A percentile compares a stretch with the other conserved stretches of the same genome.
phyloP scores from a whole-genome alignment of 2,113 vertebrate genomes.

The Anoplopoma fimbria region DNA sequence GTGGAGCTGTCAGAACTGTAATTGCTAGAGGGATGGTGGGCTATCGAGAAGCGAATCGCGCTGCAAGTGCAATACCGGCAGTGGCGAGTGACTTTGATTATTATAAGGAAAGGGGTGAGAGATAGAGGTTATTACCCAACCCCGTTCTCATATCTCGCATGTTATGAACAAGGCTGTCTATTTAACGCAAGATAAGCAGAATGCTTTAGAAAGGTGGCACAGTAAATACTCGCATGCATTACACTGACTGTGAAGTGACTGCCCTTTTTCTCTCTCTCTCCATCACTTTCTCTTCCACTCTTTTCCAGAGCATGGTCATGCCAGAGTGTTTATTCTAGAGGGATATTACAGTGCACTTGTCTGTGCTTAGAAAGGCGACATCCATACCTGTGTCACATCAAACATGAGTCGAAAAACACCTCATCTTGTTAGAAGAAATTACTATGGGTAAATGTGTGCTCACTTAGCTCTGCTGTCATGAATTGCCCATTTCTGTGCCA shows the following conservation, averaged over 20 bases:
- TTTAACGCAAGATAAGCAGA: conserved; percentile 75
- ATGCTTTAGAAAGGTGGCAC: conserved; percentile 51
- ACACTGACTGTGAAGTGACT: conserved; percentile 35
- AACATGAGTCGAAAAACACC: conserved; percentile 61
- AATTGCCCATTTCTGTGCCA: conserved; percentile 69
- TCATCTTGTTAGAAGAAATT: conserved; percentile 70
- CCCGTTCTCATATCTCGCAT: conserved; percentile 64
- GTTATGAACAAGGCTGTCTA: conserved; percentile 74
- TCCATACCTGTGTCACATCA: conserved; percentile 74
- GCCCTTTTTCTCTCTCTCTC: neutral
- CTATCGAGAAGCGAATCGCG: conserved; percentile 81
- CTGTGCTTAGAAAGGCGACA: conserved; percentile 62
- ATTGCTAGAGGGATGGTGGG: conserved; percentile 83
- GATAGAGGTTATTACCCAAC: conserved; percentile 75
- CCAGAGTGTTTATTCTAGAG: conserved; percentile 49
- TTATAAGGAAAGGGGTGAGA: conserved; percentile 69
- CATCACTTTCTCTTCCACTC: conserved; percentile 2
- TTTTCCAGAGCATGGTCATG: conserved; percentile 36
- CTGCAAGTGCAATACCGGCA: conserved; percentile 69
- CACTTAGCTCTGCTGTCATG: conserved; percentile 70
- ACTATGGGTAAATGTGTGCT: conserved; percentile 67
- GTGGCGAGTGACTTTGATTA: conserved; percentile 81
- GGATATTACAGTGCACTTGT: conserved; percentile 61
- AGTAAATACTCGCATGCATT: conserved; percentile 57
- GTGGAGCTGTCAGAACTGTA: conserved; percentile 84